phyloP scores from a whole-genome alignment of 2,797 vertebrate genomes.

The Telmatherina bonti region DNA sequence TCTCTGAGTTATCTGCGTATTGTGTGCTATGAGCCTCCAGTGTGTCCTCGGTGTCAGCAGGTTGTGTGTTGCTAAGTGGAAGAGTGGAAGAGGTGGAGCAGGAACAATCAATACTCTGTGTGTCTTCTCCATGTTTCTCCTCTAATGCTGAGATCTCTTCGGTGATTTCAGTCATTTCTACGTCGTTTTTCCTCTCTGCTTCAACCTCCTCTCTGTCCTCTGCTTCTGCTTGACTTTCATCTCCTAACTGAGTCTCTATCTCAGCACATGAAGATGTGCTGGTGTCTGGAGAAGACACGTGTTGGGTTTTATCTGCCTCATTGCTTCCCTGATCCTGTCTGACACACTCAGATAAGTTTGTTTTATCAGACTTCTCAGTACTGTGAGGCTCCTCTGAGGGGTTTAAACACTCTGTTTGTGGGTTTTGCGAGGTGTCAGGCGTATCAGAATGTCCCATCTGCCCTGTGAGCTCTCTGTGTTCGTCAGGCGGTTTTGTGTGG shows the following conservation, averaged over 20 bases:
- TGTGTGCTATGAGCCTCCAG: constrained; percentile 49
- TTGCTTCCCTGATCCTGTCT: constrained; percentile 46
- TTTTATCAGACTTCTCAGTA: constrained; percentile 45
- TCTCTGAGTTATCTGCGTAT: constrained; percentile 57
- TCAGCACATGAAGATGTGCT: constrained; percentile 41
- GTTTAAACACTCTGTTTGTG: constrained; percentile 43
- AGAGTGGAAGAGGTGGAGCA: constrained; percentile 55
- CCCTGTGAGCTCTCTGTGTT: constrained; percentile 45
- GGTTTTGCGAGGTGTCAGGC: constrained; percentile 42
- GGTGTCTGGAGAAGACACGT: constrained; percentile 31
- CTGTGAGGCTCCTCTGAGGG: constrained; percentile 35
- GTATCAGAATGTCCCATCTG: constrained; percentile 43
- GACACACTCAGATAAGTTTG: constrained; percentile 34
- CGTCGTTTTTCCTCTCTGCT: constrained; percentile 34
- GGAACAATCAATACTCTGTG: constrained; percentile 55
- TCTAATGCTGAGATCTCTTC: constrained; percentile 49
- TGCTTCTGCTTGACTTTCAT: constrained; percentile 42
- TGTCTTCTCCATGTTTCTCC: constrained; percentile 39
- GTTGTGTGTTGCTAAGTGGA: constrained; percentile 45
- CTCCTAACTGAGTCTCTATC: constrained; percentile 36
- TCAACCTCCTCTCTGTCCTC: constrained; percentile 40
- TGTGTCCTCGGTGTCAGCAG: constrained; percentile 40
- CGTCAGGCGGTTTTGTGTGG: constrained; percentile 32
- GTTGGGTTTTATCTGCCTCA: constrained; percentile 52
- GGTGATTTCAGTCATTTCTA: constrained; percentile 31